Percentiles rank a stretch among this genome's conserved stretches.
These are phyloP conservation scores for Coelogynopora nodosa DNA, from an alignment of 2,888 invertebrate species.

Conservation along the genomic window DNA sequence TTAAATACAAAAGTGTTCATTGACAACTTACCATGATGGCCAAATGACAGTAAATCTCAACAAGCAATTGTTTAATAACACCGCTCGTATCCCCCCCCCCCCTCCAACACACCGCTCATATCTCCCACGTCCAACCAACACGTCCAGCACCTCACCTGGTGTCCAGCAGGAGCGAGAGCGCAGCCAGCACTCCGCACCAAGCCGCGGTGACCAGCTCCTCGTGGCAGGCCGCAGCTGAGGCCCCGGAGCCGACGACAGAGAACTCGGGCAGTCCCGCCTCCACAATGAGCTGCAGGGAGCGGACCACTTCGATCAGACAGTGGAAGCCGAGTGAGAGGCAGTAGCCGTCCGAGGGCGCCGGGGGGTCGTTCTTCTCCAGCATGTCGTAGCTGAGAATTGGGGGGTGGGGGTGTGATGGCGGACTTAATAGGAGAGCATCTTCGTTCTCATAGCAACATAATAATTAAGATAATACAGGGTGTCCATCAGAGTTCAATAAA, in stretches of 20 bases:
- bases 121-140: no score
- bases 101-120: no score
- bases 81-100: no score
- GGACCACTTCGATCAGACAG: constrained; percentile 82
- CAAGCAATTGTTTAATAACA: no score
- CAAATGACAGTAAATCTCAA: no score
- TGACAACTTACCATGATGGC: no score
- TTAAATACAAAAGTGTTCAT: no score
- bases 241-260: not conserved
- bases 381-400: constrained; percentile 72
- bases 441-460: no score
- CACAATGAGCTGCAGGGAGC: constrained; percentile 65
- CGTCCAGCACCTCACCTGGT: constrained; percentile 70
- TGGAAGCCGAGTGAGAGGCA: constrained; percentile 92
- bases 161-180: constrained; percentile 83
- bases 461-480: no score
- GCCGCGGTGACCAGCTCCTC: constrained; percentile 68
- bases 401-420: no score
- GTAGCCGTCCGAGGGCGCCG: constrained; percentile 89
- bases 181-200: constrained; percentile 88
- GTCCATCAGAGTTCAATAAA: no score
- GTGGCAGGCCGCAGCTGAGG: constrained; percentile 52
- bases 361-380: constrained; percentile 89
- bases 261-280: constrained; percentile 63
- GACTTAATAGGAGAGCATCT: no score